Percentiles rank a stretch among this genome's conserved stretches.
Conservation (phyloP, 2,113 vertebrate species). For the Pachyramphus minor region DNA sequence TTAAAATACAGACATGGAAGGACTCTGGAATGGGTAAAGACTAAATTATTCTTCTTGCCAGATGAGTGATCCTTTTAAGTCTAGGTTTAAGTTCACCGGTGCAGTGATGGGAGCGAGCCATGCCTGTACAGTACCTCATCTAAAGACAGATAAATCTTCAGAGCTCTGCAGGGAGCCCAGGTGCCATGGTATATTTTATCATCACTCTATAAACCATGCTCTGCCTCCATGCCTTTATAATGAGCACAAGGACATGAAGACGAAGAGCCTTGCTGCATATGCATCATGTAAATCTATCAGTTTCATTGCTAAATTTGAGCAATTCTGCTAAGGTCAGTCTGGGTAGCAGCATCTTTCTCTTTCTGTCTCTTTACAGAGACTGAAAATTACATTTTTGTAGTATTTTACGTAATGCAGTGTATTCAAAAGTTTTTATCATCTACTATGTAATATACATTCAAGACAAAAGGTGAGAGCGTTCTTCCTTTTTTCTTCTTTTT, state of each 20-base stretch:
- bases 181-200: slow-evolving; percentile 68
- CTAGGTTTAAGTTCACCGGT: slow-evolving; percentile 42
- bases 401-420: background rate
- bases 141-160: slow-evolving; percentile 68
- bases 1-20: slow-evolving; percentile 23
- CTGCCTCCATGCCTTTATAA: slow-evolving; percentile 64
- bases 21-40: background rate
- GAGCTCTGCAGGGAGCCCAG: slow-evolving; percentile 59
- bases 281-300: slow-evolving; percentile 66
- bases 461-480: background rate
- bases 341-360: background rate
- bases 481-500: no score
- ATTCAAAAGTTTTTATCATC: slow-evolving; percentile 4
- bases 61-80: slow-evolving; percentile 64
- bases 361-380: background rate
- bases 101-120: background rate
- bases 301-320: slow-evolving; percentile 65
- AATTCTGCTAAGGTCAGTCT: slow-evolving; percentile 41
- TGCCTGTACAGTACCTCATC: slow-evolving; percentile 41
- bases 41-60: slow-evolving; percentile 45
- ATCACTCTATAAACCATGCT: slow-evolving; percentile 65
- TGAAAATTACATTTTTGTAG: background rate
- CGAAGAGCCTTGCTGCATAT: slow-evolving; percentile 39
- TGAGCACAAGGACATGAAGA: slow-evolving; percentile 65
- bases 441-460: background rate